Conservation (phyloP, 2,888 invertebrate species). For the Synergus umbraculus region DNA sequence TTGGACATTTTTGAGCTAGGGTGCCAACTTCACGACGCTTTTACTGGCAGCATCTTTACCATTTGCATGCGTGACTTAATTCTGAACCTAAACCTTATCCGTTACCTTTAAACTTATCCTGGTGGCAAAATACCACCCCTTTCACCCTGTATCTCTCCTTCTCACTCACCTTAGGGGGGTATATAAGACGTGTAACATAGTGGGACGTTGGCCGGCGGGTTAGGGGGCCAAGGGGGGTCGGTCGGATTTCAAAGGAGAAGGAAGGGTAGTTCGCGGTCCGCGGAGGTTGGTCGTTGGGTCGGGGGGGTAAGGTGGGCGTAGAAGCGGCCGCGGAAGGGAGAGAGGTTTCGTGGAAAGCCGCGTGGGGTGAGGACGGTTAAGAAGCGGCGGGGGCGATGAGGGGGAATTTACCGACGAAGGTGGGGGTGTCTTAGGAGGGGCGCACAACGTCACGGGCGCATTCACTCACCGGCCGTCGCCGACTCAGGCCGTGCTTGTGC, state of each 20-base stretch:
- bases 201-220: conserved; percentile 13
- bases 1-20: too few relatives aligned
- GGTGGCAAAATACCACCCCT: not conserved
- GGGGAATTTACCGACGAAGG: conserved; percentile 44
- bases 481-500: conserved; percentile 68
- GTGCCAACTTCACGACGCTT: not conserved
- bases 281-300: conserved; percentile 48
- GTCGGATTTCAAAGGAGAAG: conserved; percentile 46
- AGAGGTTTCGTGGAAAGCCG: conserved; percentile 49
- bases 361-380: conserved; percentile 33
- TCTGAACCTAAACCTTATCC: not conserved
- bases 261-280: conserved; percentile 52
- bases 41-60: not conserved
- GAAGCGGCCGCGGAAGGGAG: conserved; percentile 44
- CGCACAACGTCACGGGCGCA: conserved; percentile 73
- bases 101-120: not conserved
- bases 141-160: not conserved
- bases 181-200: conserved; percentile 26
- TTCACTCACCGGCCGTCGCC: conserved; percentile 76
- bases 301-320: conserved; percentile 57
- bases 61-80: not conserved
- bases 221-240: conserved; percentile 29
- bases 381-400: conserved; percentile 41
- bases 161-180: not conserved
- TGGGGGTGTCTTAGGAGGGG: conserved; percentile 71